phyloP scores from a whole-genome alignment of 2,797 vertebrate genomes.

The Oreonectes daqikongensis region DNA sequence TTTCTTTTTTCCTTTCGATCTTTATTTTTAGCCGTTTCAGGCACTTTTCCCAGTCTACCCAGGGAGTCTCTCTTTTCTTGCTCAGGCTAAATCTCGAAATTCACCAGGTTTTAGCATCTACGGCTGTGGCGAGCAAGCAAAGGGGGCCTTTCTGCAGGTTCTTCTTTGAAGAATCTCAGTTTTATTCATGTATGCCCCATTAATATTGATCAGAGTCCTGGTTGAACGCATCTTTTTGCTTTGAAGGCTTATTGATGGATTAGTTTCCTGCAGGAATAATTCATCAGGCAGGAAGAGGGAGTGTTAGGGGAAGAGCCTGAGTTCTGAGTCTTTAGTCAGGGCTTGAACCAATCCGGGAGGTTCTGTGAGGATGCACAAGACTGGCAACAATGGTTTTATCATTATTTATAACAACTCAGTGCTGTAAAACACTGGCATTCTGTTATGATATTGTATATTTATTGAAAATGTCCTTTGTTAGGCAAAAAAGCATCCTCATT shows the following conservation, averaged over 20 bases:
- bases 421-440: background rate
- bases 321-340: constrained; percentile 33
- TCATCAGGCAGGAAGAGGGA: constrained; percentile 41
- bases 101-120: constrained; percentile 25
- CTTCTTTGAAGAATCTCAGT: constrained; percentile 51
- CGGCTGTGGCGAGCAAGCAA: constrained; percentile 12
- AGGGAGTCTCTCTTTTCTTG: constrained; percentile 50
- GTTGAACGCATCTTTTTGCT: constrained; percentile 50
- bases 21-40: constrained; percentile 55
- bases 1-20: constrained; percentile 6
- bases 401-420: constrained; percentile 12
- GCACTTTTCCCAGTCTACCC: constrained; percentile 53
- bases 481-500: background rate
- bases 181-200: constrained; percentile 54
- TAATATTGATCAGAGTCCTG: constrained; percentile 57
- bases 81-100: constrained; percentile 32
- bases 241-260: constrained; percentile 55
- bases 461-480: background rate
- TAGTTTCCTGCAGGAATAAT: constrained; percentile 54
- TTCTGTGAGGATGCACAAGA: constrained; percentile 24
- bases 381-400: background rate
- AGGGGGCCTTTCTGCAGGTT: constrained; percentile 34
- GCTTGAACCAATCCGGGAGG: constrained; percentile 6
- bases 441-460: background rate
- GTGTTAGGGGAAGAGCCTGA: constrained; percentile 6